These are phyloP conservation scores for Cyanoramphus novaezelandiae DNA, from an alignment of 2,113 vertebrate genomes.

Conservation along the genomic window DNA sequence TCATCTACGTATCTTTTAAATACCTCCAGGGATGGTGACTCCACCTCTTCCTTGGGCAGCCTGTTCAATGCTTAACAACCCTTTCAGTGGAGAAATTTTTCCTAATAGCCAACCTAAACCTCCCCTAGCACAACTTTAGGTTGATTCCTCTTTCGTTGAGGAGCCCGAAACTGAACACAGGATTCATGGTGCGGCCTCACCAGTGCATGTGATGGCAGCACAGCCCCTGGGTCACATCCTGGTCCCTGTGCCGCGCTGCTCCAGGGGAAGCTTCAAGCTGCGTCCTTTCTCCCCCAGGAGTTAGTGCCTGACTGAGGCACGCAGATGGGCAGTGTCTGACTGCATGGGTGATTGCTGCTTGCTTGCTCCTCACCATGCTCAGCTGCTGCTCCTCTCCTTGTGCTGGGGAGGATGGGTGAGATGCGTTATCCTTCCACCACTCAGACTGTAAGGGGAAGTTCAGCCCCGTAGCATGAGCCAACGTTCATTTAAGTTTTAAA, in stretches of 20 bases:
- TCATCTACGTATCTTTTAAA: not conserved
- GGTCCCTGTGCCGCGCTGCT: not conserved
- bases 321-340: not conserved
- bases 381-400: not conserved
- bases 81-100: not conserved
- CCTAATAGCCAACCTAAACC: not conserved
- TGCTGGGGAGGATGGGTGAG: not conserved
- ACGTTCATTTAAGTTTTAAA: not conserved
- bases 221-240: accelerated
- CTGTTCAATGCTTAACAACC: not conserved
- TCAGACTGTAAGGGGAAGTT: not conserved
- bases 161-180: not conserved
- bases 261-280: not conserved
- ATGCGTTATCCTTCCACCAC: not conserved
- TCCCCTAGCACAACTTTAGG: not conserved
- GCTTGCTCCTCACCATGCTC: not conserved
- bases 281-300: too few relatives aligned
- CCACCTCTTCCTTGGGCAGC: not conserved
- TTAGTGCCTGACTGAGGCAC: not conserved
- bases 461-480: not conserved
- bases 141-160: not conserved
- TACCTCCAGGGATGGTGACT: not conserved
- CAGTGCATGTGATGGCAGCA: not conserved
- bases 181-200: not conserved
- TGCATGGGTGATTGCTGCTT: not conserved